Evolutionary conservation across 1,140 invertebrate genomes (phyloP).

Genomic region (Elysia chlorotica): DNA sequence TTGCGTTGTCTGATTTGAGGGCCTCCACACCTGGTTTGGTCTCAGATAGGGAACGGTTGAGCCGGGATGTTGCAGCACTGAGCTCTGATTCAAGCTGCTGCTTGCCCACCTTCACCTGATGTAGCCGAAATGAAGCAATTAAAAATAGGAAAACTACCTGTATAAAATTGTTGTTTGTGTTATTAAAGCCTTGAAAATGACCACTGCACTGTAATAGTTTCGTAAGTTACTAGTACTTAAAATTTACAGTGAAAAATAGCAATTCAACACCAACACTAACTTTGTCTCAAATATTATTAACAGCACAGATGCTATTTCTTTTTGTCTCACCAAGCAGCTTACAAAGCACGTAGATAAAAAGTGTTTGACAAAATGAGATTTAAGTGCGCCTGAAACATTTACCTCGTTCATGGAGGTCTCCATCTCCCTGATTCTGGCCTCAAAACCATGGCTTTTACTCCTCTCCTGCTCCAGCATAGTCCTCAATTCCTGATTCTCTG

Average conservation of each 20-base stretch:
- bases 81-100: slow-evolving; percentile 26
- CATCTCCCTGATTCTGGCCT: slow-evolving; percentile 35
- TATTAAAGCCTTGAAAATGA: background rate
- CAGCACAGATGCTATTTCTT: too few relatives aligned
- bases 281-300: too few relatives aligned
- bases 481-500: slow-evolving; percentile 51
- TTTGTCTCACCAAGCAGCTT: too few relatives aligned
- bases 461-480: slow-evolving; percentile 43
- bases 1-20: slow-evolving; percentile 41
- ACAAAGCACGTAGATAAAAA: too few relatives aligned
- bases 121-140: too few relatives aligned
- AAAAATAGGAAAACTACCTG: background rate
- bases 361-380: too few relatives aligned
- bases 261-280: too few relatives aligned
- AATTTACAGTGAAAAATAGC: background rate
- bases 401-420: slow-evolving; percentile 31
- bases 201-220: background rate
- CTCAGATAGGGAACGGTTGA: slow-evolving; percentile 25
- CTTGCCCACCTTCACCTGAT: slow-evolving; percentile 12
- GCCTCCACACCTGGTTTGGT: slow-evolving; percentile 33
- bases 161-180: background rate
- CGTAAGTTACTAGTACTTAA: background rate
- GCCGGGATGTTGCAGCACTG: slow-evolving; percentile 9
- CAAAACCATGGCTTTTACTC: slow-evolving; percentile 29
- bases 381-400: too few relatives aligned